These are phyloP conservation scores for Zoanthus sociatus DNA, from an alignment of 92 coral and sea anemone genomes.

Conservation along the genomic window DNA sequence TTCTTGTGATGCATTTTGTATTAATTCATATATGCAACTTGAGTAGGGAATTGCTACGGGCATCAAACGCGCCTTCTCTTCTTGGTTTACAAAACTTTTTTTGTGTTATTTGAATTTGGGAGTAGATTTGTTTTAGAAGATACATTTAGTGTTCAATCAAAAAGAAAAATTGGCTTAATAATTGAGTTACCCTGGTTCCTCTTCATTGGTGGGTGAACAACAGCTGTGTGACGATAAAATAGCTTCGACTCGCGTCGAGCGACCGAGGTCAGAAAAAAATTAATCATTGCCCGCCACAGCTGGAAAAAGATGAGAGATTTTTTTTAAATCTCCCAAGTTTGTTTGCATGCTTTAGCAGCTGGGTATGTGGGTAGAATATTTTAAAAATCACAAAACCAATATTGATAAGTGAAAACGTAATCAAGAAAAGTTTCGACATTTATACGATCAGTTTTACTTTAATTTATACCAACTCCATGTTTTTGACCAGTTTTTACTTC, in stretches of 20 bases:
- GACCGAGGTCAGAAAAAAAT: background rate
- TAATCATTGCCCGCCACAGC: background rate
- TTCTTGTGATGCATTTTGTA: background rate
- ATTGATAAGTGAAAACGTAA: background rate
- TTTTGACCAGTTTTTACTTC: background rate
- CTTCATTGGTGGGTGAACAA: background rate
- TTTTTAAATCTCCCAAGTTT: background rate
- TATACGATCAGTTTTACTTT: no score
- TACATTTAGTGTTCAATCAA: slow-evolving; percentile 5
- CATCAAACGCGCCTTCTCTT: background rate
- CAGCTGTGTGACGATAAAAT: slow-evolving; percentile 21
- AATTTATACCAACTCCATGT: no score
- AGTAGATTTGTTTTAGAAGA: background rate
- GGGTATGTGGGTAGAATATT: background rate
- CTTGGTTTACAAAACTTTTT: no score
- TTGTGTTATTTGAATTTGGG: background rate
- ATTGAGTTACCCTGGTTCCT: background rate
- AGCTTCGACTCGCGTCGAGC: background rate
- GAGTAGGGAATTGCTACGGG: background rate
- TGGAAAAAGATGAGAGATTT: background rate
- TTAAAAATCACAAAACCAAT: background rate
- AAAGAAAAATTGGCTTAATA: background rate
- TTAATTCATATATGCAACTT: background rate
- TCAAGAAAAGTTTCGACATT: no score
- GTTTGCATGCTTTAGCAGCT: background rate